Evolutionary conservation across 2,888 invertebrate species (phyloP).

Genomic region (Polyploca ridens): DNA sequence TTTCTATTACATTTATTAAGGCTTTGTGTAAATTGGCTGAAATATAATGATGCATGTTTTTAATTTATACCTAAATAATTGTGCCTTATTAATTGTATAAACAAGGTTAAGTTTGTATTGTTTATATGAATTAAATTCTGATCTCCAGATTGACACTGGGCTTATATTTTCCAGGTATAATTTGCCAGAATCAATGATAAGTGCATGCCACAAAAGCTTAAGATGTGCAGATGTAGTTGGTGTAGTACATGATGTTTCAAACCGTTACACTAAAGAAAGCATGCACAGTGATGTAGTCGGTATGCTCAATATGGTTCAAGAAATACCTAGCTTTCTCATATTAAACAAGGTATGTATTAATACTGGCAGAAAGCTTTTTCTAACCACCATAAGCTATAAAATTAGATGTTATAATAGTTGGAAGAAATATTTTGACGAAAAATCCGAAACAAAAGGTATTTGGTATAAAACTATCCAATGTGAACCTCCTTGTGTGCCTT

Average conservation of each 20-base stretch:
- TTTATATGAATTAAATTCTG: not conserved
- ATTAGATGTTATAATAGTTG: too few species aligned
- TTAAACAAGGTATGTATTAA: constrained; percentile 91
- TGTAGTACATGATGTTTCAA: constrained; percentile 93
- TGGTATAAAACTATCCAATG: too few species aligned
- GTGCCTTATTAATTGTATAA: too few species aligned
- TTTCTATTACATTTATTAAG: too few species aligned
- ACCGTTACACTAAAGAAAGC: constrained; percentile 86
- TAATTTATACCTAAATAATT: too few species aligned
- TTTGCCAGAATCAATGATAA: constrained; percentile 71
- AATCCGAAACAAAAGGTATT: too few species aligned
- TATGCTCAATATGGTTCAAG: constrained; percentile 86
- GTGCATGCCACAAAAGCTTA: constrained; percentile 85
- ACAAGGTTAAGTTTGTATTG: too few species aligned
- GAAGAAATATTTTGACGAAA: too few species aligned
- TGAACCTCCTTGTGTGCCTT: too few species aligned
- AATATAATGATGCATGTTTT: too few species aligned
- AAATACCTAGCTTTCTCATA: constrained; percentile 89
- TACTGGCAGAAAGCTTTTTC: not conserved
- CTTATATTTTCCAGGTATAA: constrained; percentile 58
- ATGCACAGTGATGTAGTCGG: constrained; percentile 89
- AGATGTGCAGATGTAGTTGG: constrained; percentile 91
- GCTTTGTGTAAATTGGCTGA: too few species aligned
- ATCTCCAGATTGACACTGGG: not conserved
- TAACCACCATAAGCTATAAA: too few species aligned